Evolutionary conservation across 2,888 invertebrate species (phyloP).

Genomic region (Cosmopolites sordidus): DNA sequence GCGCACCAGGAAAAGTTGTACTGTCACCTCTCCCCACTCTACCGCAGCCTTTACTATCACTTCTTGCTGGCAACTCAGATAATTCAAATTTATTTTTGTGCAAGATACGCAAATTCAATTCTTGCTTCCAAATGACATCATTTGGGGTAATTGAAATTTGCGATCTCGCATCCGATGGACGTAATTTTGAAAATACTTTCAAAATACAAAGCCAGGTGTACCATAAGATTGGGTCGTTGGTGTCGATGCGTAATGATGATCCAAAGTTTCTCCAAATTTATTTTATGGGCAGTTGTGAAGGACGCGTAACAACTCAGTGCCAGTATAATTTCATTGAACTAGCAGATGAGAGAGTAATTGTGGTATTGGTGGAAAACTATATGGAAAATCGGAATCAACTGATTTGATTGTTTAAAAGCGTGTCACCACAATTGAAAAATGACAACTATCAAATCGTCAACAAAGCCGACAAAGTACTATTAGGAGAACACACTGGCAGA

Average conservation of each 20-base stretch:
- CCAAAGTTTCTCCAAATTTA: constrained; percentile 33
- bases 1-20: neutral
- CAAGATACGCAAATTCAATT: neutral
- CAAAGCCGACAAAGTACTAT: no score
- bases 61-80: no score
- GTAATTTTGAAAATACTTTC: no score
- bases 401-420: no score
- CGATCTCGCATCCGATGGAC: no score
- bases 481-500: no score
- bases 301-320: constrained; percentile 21
- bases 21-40: neutral
- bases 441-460: no score
- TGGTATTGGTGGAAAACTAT: no score
- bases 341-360: no score
- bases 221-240: constrained; percentile 8
- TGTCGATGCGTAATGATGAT: constrained; percentile 33
- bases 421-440: no score
- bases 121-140: constrained; percentile 5
- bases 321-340: constrained; percentile 8
- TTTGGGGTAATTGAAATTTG: neutral
- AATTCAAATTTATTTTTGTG: neutral
- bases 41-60: neutral
- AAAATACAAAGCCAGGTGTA: constrained; percentile 8
- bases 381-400: no score
- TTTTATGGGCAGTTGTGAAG: constrained; percentile 13